Conservation (phyloP, 2,797 vertebrate species). For the Acropternis orthonyx region DNA sequence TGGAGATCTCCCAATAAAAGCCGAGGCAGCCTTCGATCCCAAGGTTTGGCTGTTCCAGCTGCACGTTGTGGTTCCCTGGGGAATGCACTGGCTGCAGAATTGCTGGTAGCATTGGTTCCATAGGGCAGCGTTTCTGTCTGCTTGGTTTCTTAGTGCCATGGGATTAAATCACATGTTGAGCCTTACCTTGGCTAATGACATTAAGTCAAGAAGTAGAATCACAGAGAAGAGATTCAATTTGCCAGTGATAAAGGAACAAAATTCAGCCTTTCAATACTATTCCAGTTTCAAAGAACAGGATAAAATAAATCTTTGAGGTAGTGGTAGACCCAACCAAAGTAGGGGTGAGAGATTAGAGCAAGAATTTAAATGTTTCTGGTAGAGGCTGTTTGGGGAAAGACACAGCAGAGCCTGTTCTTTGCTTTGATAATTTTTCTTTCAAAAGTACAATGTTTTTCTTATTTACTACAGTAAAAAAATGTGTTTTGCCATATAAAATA, state of each 20-base stretch:
- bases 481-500: not conserved
- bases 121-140: not conserved
- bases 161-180: not conserved
- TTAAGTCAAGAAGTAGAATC: not conserved
- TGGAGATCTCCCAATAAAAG: slow-evolving; percentile 47
- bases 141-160: not conserved
- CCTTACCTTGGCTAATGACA: not conserved
- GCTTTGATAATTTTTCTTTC: not conserved
- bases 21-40: not conserved
- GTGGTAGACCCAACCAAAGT: not conserved
- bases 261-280: not conserved
- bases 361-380: not conserved
- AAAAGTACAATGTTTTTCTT: not conserved
- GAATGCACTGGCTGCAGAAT: not conserved
- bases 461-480: not conserved
- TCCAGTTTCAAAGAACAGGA: not conserved
- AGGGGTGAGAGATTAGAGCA: not conserved
- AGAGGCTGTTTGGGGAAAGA: not conserved
- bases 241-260: not conserved
- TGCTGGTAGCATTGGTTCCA: not conserved
- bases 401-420: not conserved
- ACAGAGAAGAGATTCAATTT: not conserved
- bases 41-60: slow-evolving; percentile 14
- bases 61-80: not conserved
- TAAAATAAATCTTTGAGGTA: not conserved